phyloP scores from a whole-genome alignment of 2,888 invertebrate genomes.

The Pristionchus maxplancki region DNA sequence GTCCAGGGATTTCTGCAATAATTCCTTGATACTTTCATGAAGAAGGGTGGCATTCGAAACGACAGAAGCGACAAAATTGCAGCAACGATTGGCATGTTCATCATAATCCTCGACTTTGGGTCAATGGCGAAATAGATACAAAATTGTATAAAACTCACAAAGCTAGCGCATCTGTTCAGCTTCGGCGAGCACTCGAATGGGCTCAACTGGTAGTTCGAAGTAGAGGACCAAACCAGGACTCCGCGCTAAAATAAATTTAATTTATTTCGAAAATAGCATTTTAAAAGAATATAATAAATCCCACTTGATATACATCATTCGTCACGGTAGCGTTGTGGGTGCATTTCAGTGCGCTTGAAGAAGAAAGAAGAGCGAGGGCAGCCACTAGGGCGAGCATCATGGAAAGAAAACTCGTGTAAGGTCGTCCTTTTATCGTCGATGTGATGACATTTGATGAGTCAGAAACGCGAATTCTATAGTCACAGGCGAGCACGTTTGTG shows the following conservation, averaged over 20 bases:
- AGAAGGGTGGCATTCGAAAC: no score
- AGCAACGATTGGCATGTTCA: no score
- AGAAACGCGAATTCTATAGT: no score
- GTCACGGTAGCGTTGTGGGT: background rate
- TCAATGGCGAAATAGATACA: background rate
- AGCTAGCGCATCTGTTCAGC: background rate
- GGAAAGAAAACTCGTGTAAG: no score
- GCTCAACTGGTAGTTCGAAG: background rate
- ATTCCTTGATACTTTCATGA: background rate
- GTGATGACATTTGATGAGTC: no score
- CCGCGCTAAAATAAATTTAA: background rate
- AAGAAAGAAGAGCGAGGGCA: background rate
- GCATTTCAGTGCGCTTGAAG: background rate
- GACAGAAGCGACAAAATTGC: no score
- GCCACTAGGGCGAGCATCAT: no score
- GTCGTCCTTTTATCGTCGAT: no score
- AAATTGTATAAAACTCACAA: background rate
- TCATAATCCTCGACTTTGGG: no score
- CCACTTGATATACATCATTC: background rate
- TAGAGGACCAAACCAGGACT: background rate
- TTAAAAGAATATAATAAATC: background rate
- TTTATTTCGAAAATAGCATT: no score
- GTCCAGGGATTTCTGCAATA: background rate
- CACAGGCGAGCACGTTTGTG: no score
- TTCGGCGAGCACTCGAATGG: background rate